A percentile compares a stretch with the other conserved stretches of the same genome.
Evolutionary conservation across 2,888 invertebrate genomes (phyloP).

Genomic region (Teleiodes luculella): DNA sequence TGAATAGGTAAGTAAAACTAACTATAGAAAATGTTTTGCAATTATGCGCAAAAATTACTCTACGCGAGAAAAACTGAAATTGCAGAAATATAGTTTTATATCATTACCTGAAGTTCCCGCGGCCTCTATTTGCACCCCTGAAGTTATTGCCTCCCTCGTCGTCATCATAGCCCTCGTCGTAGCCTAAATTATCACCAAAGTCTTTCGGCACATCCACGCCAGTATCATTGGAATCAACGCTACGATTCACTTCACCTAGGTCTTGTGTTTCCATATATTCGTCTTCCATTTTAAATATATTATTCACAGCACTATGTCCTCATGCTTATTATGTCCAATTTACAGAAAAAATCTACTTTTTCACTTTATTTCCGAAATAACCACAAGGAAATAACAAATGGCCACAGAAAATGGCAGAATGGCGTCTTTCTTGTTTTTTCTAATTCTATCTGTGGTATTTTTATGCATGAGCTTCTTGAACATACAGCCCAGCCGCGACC

Average conservation of each 20-base stretch:
- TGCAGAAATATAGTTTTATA: not conserved
- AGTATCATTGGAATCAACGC: conserved; percentile 36
- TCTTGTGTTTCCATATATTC: conserved; percentile 67
- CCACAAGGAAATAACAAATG: not conserved
- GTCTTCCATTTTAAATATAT: conserved; percentile 56
- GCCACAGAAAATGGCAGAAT: no score
- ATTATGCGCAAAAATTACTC: not conserved
- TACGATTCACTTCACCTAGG: conserved; percentile 23
- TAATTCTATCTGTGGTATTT: not conserved
- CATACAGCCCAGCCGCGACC: no score
- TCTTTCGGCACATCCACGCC: conserved; percentile 55
- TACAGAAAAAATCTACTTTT: no score
- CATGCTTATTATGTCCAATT: conserved; percentile 43
- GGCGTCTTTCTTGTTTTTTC: no score
- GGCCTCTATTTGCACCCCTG: conserved; percentile 53
- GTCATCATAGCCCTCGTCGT: conserved; percentile 63
- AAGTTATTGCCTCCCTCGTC: conserved; percentile 59
- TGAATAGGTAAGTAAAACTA: no score
- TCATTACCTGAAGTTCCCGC: conserved; percentile 65
- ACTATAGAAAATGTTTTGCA: no score
- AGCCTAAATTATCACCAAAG: conserved; percentile 49
- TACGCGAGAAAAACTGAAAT: not conserved
- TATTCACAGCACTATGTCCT: conserved; percentile 46
- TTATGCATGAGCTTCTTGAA: not conserved
- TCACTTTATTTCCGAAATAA: no score